Evolutionary conservation across 2,113 vertebrate species (phyloP).

Genomic region (Pygoscelis adeliae): DNA sequence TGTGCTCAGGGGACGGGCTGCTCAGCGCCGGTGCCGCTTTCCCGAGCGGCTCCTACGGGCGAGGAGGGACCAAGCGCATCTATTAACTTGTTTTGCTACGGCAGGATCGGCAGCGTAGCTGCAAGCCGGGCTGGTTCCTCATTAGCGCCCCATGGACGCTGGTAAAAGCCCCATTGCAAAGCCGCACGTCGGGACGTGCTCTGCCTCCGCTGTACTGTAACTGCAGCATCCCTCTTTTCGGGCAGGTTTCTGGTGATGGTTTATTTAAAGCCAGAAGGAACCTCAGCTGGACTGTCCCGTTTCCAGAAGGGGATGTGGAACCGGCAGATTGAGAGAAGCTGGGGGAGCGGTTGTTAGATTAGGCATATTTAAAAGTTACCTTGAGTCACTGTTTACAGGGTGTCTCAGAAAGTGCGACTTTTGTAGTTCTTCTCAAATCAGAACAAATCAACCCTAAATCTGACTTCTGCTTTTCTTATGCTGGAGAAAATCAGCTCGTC

Average conservation of each 20-base stretch:
- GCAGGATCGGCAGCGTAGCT: not conserved
- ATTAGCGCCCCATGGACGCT: rapidly evolving
- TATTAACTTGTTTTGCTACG: not conserved
- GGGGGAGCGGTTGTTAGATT: not conserved
- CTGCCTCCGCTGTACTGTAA: rapidly evolving
- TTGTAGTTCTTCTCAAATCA: not conserved
- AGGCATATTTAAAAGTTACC: not conserved
- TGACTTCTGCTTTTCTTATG: not conserved
- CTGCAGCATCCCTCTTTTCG: not conserved
- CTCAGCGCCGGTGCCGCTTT: not conserved
- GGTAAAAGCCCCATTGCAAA: not conserved
- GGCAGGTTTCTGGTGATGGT: rapidly evolving
- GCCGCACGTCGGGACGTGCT: rapidly evolving
- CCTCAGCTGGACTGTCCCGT: not conserved
- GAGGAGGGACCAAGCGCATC: not conserved
- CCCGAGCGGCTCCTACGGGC: rapidly evolving
- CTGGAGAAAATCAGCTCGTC: not conserved
- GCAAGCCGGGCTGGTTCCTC: not conserved
- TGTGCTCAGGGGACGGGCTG: not conserved
- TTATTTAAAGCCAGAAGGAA: not conserved
- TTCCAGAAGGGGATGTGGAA: not conserved
- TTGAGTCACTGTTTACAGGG: not conserved
- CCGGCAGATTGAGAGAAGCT: not conserved
- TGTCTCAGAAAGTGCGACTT: not conserved
- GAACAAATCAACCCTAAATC: not conserved